phyloP scores from a whole-genome alignment of 2,113 vertebrate species.

The Mus spicilegus region DNA sequence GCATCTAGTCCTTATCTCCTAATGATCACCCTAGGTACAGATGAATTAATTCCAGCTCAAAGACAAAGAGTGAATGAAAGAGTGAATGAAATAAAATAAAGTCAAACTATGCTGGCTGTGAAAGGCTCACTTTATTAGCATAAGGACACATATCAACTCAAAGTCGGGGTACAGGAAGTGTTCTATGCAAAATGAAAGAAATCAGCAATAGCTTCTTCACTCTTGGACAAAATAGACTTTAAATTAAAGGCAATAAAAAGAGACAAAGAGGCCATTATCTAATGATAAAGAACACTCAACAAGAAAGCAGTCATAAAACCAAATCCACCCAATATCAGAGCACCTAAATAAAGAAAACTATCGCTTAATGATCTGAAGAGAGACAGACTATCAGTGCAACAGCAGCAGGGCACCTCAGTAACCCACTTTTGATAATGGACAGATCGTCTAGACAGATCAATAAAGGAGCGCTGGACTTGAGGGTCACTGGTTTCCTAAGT shows the following conservation, averaged over 20 bases:
- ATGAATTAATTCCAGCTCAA: neutral
- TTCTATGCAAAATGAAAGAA: neutral
- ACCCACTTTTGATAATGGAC: neutral
- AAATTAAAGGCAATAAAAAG: neutral
- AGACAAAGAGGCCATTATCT: neutral
- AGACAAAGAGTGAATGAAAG: neutral
- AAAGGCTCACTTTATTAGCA: neutral
- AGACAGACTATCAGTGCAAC: neutral
- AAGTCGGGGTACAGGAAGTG: neutral
- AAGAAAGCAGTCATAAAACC: neutral
- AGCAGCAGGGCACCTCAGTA: neutral
- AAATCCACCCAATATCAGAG: neutral
- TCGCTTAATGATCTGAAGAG: neutral
- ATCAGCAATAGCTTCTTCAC: too few species aligned
- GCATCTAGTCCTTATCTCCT: neutral
- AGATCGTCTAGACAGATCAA: constrained; percentile 25
- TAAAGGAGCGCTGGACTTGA: neutral
- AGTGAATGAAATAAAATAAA: neutral
- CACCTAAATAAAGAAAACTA: neutral
- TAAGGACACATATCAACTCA: neutral
- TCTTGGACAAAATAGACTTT: neutral
- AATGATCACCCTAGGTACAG: neutral
- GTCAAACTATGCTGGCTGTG: neutral
- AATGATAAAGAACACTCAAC: neutral
- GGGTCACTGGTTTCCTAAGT: neutral